Percentiles rank a stretch among this genome's conserved stretches.
Evolutionary conservation across 92 coral and sea anemone species (phyloP).

Genomic region (Anthopleura xanthogrammica): DNA sequence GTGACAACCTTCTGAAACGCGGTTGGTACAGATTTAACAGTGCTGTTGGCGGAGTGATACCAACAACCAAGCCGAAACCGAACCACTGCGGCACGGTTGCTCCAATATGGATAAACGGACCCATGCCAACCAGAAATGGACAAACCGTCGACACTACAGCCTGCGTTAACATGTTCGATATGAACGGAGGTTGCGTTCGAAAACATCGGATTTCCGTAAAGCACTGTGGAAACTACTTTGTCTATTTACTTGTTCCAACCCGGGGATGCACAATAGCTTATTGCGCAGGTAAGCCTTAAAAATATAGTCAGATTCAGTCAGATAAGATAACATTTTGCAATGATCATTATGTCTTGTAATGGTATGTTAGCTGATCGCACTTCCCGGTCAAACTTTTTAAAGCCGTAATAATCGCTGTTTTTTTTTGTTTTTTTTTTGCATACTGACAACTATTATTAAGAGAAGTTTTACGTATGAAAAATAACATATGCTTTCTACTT

Average conservation of each 20-base stretch:
- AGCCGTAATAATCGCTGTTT: too few relatives aligned
- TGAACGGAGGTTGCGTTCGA: constrained; percentile 6
- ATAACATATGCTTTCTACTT: too few relatives aligned
- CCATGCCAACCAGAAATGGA: constrained; percentile 1
- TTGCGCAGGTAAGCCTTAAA: constrained; percentile 1
- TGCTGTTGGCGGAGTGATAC: constrained; percentile 10
- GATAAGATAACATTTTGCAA: too few relatives aligned
- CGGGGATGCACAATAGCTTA: neutral
- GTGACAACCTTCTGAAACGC: neutral
- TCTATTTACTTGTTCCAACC: neutral
- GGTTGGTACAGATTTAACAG: constrained; percentile 25
- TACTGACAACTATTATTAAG: too few relatives aligned
- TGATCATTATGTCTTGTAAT: too few relatives aligned
- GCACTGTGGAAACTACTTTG: neutral
- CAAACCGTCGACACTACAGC: neutral
- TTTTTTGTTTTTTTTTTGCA: too few relatives aligned
- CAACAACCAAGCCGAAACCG: neutral
- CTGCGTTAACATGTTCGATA: neutral
- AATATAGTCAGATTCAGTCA: too few relatives aligned
- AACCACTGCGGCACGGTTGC: constrained; percentile 11
- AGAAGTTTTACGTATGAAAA: too few relatives aligned
- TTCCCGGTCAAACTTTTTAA: too few relatives aligned
- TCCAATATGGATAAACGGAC: constrained; percentile 24
- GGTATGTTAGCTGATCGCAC: too few relatives aligned
- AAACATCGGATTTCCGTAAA: neutral